Percentiles rank a stretch among this genome's conserved stretches.
These are phyloP conservation scores for Thryonomys swinderianus DNA, from an alignment of 2,113 vertebrate species.

Conservation along the genomic window DNA sequence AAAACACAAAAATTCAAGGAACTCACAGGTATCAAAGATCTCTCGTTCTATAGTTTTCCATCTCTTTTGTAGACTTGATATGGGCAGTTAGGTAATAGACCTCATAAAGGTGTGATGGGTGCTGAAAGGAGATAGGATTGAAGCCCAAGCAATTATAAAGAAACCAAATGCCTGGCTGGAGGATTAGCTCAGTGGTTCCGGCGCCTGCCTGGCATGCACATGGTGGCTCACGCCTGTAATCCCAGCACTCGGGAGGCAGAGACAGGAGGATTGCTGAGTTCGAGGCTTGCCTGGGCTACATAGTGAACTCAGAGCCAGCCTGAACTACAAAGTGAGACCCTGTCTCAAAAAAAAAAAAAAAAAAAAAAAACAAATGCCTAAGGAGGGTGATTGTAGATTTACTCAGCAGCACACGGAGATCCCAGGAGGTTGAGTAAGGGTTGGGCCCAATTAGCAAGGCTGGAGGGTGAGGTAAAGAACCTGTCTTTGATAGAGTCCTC, in stretches of 20 bases:
- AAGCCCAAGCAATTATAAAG: neutral
- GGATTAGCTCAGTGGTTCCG: too few species aligned
- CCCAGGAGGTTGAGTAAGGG: neutral
- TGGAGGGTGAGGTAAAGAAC: rapidly evolving
- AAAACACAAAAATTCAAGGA: neutral
- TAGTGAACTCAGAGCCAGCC: too few species aligned
- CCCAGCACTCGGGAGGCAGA: too few species aligned
- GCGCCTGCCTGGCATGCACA: too few species aligned
- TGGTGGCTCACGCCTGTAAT: too few species aligned
- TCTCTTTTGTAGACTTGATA: neutral
- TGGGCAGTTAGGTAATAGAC: neutral
- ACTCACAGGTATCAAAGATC: neutral
- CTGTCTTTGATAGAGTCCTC: neutral
- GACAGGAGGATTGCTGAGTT: too few species aligned
- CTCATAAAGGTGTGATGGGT: neutral
- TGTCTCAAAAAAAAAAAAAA: too few species aligned
- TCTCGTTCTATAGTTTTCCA: neutral
- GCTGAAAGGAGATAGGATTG: neutral
- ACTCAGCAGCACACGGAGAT: neutral
- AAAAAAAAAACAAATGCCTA: too few species aligned
- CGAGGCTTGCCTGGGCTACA: too few species aligned
- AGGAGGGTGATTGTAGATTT: neutral
- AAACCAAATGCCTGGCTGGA: neutral
- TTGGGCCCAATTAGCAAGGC: neutral
- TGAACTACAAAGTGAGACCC: too few species aligned